Conservation (phyloP, 2,113 vertebrate genomes). For the Microtus montanus region DNA sequence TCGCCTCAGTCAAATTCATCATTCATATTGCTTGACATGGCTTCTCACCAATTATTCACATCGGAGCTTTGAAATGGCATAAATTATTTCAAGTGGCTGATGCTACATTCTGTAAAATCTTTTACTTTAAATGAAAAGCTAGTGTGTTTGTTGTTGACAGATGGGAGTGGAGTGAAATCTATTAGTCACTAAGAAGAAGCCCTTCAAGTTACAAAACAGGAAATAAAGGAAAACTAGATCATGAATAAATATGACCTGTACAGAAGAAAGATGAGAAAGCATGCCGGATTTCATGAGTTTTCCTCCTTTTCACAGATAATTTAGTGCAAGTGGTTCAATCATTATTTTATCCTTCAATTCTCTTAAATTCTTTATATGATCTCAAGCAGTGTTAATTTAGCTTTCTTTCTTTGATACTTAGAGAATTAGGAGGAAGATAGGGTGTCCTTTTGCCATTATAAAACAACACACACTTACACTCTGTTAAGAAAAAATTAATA, state of each 20-base stretch:
- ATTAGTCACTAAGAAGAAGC: conserved; percentile 56
- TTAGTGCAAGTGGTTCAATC: neutral
- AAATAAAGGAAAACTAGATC: conserved; percentile 56
- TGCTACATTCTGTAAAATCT: conserved; percentile 55
- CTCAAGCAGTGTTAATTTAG: neutral
- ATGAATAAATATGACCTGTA: conserved; percentile 61
- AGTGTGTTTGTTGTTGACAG: conserved; percentile 17
- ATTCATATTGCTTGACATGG: conserved; percentile 38
- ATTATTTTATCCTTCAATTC: neutral
- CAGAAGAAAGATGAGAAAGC: conserved; percentile 19
- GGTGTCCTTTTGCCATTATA: neutral
- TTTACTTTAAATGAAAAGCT: conserved; percentile 57
- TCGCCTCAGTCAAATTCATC: conserved; percentile 16
- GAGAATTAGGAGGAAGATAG: neutral
- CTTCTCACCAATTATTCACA: conserved; percentile 34
- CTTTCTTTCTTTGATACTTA: conserved; percentile 17
- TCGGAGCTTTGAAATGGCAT: conserved; percentile 13
- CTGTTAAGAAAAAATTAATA: conserved; percentile 19
- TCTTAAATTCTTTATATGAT: conserved; percentile 31
- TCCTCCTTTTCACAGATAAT: neutral
- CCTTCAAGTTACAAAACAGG: conserved; percentile 51
- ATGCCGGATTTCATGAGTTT: conserved; percentile 33
- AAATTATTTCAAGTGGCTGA: conserved; percentile 67
- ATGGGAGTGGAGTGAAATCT: conserved; percentile 30
- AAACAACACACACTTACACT: neutral